Evolutionary conservation across 2,113 vertebrate genomes (phyloP).

Genomic region (Dicentrarchus labrax): DNA sequence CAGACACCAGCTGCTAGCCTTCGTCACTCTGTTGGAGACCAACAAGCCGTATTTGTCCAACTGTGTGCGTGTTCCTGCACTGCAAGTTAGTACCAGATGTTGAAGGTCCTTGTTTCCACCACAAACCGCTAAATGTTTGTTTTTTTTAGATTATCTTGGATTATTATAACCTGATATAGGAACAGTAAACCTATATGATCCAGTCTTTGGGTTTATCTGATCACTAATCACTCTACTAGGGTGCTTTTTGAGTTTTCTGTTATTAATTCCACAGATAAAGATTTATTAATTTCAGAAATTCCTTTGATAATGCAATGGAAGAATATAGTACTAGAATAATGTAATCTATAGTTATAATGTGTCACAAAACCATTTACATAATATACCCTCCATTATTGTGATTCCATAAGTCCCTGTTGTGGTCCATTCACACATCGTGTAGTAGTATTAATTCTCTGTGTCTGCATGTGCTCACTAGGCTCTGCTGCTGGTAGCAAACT

Average conservation of each 20-base stretch:
- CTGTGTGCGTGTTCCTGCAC: conserved; percentile 88
- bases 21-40: conserved; percentile 94
- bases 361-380: background rate
- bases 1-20: conserved; percentile 91
- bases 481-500: conserved; percentile 88
- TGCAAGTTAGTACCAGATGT: conserved; percentile 84
- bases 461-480: conserved; percentile 74
- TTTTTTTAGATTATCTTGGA: background rate
- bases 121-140: background rate
- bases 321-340: too few relatives aligned
- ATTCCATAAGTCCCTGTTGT: background rate
- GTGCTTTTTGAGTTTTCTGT: too few relatives aligned
- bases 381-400: background rate
- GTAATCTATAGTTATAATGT: background rate
- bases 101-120: background rate
- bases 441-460: background rate
- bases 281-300: too few relatives aligned
- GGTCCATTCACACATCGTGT: background rate
- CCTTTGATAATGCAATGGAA: too few relatives aligned
- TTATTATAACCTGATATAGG: background rate
- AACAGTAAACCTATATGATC: background rate
- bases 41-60: conserved; percentile 93
- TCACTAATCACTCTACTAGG: background rate
- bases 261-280: background rate
- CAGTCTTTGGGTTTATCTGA: background rate